A percentile compares a stretch with the other conserved stretches of the same genome.
These are phyloP conservation scores for Phymastichus coffea DNA, from an alignment of 1,140 invertebrate genomes.

Conservation along the genomic window DNA sequence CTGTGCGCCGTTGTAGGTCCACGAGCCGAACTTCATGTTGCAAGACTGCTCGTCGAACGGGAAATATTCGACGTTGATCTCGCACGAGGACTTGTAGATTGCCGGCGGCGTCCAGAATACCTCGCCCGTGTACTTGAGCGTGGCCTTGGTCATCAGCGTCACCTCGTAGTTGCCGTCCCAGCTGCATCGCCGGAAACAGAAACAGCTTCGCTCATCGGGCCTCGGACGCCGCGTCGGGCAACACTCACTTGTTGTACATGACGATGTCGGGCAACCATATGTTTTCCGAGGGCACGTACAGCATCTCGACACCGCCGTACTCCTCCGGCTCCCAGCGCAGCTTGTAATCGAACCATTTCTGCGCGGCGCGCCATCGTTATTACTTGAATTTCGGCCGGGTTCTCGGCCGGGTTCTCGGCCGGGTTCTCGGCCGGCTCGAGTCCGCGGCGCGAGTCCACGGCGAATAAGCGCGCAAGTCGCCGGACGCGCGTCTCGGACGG, in stretches of 20 bases:
- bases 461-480: too few relatives aligned
- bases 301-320: slow-evolving; percentile 89
- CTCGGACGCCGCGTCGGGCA: background rate
- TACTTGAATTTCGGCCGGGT: too few relatives aligned
- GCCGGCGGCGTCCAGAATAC: slow-evolving; percentile 97
- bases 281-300: slow-evolving; percentile 90
- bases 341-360: slow-evolving; percentile 96
- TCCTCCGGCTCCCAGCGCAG: slow-evolving; percentile 89
- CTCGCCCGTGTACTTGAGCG: slow-evolving; percentile 84
- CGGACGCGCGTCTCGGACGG: too few relatives aligned
- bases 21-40: slow-evolving; percentile 94
- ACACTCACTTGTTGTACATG: slow-evolving; percentile 80
- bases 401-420: too few relatives aligned
- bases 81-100: slow-evolving; percentile 97
- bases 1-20: slow-evolving; percentile 90
- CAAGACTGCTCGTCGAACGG: slow-evolving; percentile 93
- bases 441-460: too few relatives aligned
- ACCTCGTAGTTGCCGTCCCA: slow-evolving; percentile 98
- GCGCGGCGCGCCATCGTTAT: slow-evolving; percentile 21
- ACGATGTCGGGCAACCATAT: slow-evolving; percentile 91
- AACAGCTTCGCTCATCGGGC: slow-evolving; percentile 26
- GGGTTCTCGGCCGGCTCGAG: too few relatives aligned
- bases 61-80: slow-evolving; percentile 95
- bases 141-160: slow-evolving; percentile 95
- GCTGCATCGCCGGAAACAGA: slow-evolving; percentile 57